Conservation (phyloP, 2,797 vertebrate genomes). For the Sciaenops ocellatus region DNA sequence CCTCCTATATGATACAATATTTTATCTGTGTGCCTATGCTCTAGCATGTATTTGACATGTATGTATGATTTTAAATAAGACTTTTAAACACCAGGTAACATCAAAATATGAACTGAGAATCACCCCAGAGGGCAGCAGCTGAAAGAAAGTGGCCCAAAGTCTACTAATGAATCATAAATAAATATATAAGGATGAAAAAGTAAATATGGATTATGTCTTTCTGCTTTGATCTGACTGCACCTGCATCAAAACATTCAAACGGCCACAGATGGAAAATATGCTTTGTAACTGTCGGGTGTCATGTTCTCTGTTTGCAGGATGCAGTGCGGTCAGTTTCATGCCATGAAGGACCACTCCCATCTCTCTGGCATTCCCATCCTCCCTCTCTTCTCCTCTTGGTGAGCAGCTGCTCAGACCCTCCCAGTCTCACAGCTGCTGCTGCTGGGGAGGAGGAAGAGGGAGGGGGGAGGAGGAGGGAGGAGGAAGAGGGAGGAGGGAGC, state of each 20-base stretch:
- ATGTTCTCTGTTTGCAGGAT: slow-evolving; percentile 49
- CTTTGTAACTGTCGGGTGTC: slow-evolving; percentile 47
- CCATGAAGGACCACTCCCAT: slow-evolving; percentile 73
- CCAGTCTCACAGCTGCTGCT: slow-evolving; percentile 75
- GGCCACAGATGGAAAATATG: slow-evolving; percentile 46
- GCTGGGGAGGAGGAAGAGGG: slow-evolving; percentile 26
- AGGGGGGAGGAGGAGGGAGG: slow-evolving; percentile 19
- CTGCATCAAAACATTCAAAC: not conserved
- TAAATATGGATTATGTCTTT: not conserved
- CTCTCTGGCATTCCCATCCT: slow-evolving; percentile 66
- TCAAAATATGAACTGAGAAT: not conserved
- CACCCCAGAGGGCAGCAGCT: too few species aligned
- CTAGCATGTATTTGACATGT: too few species aligned
- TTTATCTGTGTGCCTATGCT: not conserved
- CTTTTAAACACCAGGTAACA: not conserved
- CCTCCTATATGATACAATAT: not conserved
- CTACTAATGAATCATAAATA: too few species aligned
- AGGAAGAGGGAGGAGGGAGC: slow-evolving; percentile 15
- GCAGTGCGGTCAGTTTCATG: slow-evolving; percentile 45
- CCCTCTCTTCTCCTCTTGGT: slow-evolving; percentile 60
- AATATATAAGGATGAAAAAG: not conserved
- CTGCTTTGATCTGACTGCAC: not conserved
- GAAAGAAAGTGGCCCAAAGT: not conserved
- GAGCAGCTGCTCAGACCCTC: slow-evolving; percentile 77
- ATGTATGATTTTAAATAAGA: too few species aligned